phyloP scores from a whole-genome alignment of 1,140 invertebrate species.

The Cataglyphis hispanica region DNA sequence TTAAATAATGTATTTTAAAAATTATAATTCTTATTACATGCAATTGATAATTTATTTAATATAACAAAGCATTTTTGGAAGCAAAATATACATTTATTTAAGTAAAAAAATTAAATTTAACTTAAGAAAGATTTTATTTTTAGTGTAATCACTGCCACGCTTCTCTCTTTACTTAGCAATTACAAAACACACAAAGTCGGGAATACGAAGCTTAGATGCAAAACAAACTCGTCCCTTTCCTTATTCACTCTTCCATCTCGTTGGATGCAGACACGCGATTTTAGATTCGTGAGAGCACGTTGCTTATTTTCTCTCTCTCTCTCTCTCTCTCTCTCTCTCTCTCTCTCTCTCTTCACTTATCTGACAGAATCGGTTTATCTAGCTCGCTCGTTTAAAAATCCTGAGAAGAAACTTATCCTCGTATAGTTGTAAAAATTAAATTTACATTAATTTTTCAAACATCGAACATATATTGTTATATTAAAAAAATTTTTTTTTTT shows the following conservation, averaged over 20 bases:
- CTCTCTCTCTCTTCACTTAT: conserved; percentile 5
- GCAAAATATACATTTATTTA: no score
- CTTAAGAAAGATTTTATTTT: no score
- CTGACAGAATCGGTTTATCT: conserved; percentile 6
- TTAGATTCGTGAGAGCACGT: conserved; percentile 2
- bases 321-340: background rate
- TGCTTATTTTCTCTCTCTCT: conserved; percentile 6
- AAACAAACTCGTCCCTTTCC: conserved; percentile 19
- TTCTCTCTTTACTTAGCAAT: conserved; percentile 11
- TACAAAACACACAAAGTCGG: conserved; percentile 2
- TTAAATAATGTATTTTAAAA: no score
- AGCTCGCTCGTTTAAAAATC: background rate
- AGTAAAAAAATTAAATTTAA: no score
- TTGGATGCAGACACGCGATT: conserved; percentile 10
- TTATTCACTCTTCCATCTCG: conserved; percentile 17
- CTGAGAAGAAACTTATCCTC: background rate
- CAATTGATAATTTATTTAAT: no score
- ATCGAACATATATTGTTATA: background rate
- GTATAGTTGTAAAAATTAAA: background rate
- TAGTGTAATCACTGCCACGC: background rate
- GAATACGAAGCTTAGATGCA: conserved; percentile 35
- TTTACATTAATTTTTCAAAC: background rate
- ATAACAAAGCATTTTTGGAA: no score
- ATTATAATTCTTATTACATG: no score
- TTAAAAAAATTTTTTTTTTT: background rate